Base-by-base conservation (phyloP, 2,888 invertebrate species). In the Rhopalosiphum nymphaeae region DNA sequence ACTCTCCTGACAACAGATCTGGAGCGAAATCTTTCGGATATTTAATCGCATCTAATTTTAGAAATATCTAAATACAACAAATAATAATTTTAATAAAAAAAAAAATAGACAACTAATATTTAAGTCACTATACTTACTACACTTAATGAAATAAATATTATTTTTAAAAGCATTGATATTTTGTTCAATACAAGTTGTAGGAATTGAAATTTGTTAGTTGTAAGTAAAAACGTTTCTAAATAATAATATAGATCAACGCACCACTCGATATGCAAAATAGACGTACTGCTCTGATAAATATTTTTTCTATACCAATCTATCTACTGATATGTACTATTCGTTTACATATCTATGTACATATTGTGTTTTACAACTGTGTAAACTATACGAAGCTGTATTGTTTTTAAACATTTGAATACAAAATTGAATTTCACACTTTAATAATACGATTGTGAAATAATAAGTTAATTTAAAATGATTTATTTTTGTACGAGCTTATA, bases 11-110 rank as follows among this genome's bases (percentile, higher is more conserved):
- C 57, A 61, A 89, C 21, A 94, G n/a, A 3, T 57, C 87, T 5
- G 67, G 29, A 29, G 84, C 91, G 56, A 61, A 93, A 49, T 94
- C 94, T 1, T 92, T 53, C 29, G 94, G 93, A 53, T 90, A 92
- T 29, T 85, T 36, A 21, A 92, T 86, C 21, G 91, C 21, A 26
- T 46, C 7, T 11, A 26, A n/a, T 42, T 44, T 61, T 26, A n/a
- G 25, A 57, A 87, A 16, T 42, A 91, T 91, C 94, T 90, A 90
- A 67, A 25, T 29, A 67, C 0, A 67, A 21, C 4, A 57, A 89
- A 61, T 9, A 46, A 42, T 11, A 89, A 4, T 13, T 16, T 42
- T 89, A 26, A 26, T 42, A 42, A 26, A 44, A 44, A 5, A 42
- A 53, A 36, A 88, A n/a, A 53, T 25, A 4, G 3, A 9, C 1